A percentile compares a stretch with the other conserved stretches of the same genome.
Evolutionary conservation across 2,113 vertebrate species (phyloP).

Genomic region (Fulica atra): DNA sequence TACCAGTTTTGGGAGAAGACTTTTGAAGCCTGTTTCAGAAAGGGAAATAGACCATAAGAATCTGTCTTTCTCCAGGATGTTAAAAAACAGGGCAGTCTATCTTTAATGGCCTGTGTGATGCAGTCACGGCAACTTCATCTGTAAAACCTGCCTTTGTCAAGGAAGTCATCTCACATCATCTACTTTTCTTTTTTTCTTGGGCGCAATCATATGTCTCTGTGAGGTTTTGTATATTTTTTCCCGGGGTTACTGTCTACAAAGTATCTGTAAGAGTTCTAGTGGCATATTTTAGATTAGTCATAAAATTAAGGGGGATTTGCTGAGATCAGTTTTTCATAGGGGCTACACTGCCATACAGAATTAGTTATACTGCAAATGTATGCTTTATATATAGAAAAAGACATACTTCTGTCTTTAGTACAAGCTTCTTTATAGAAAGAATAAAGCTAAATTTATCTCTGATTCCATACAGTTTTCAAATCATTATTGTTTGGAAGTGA

Average conservation of each 20-base stretch:
- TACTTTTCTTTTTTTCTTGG: neutral
- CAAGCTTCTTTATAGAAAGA: neutral
- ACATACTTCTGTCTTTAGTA: neutral
- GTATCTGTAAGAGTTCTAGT: neutral
- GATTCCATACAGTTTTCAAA: neutral
- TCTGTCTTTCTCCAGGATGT: neutral
- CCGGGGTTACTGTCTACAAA: neutral
- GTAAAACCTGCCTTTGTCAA: conserved; percentile 10
- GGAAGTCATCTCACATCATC: neutral
- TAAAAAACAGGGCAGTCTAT: neutral
- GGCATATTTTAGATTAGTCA: neutral
- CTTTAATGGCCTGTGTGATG: neutral
- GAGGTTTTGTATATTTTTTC: neutral
- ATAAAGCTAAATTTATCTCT: neutral
- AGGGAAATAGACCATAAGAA: neutral
- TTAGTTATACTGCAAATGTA: neutral
- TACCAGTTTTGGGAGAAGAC: neutral
- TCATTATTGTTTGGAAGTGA: neutral
- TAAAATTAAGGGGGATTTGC: neutral
- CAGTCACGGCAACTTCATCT: neutral
- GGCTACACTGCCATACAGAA: neutral
- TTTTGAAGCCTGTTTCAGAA: conserved; percentile 10
- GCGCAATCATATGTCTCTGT: neutral
- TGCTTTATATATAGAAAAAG: neutral
- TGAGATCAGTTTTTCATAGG: neutral